A percentile compares a stretch with the other conserved stretches of the same genome.
Evolutionary conservation across 2,797 vertebrate genomes (phyloP).

Genomic region (Chloroceryle amazona): DNA sequence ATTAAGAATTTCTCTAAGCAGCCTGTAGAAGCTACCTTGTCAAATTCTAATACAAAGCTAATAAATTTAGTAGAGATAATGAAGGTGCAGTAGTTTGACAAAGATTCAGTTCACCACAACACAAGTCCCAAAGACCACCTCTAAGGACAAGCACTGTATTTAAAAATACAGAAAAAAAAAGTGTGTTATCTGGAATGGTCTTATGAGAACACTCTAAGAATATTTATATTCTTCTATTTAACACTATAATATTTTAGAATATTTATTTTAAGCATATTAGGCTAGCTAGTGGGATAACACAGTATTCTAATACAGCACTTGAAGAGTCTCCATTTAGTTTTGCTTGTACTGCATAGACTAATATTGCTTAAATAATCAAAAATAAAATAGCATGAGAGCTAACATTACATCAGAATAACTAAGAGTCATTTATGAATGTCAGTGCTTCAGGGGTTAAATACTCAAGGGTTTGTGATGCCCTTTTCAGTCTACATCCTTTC

Average conservation of each 20-base stretch:
- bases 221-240: neutral
- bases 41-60: neutral
- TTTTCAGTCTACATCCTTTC: conserved; percentile 46
- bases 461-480: conserved; percentile 13
- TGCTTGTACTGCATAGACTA: neutral
- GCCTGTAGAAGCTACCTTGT: neutral
- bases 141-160: neutral
- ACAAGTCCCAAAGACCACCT: neutral
- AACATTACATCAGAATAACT: conserved; percentile 1
- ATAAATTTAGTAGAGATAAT: neutral
- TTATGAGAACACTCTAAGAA: neutral
- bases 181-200: neutral
- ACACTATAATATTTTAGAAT: neutral
- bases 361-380: neutral
- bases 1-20: neutral
- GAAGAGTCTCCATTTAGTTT: neutral
- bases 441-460: neutral
- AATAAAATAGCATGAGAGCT: neutral
- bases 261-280: neutral
- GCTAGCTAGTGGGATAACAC: neutral
- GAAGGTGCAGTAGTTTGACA: neutral
- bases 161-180: neutral
- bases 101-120: neutral
- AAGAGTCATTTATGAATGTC: neutral
- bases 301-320: neutral